These are phyloP conservation scores for Drosophila trapezifrons DNA, from an alignment of 1,140 invertebrate genomes.

Conservation along the genomic window DNA sequence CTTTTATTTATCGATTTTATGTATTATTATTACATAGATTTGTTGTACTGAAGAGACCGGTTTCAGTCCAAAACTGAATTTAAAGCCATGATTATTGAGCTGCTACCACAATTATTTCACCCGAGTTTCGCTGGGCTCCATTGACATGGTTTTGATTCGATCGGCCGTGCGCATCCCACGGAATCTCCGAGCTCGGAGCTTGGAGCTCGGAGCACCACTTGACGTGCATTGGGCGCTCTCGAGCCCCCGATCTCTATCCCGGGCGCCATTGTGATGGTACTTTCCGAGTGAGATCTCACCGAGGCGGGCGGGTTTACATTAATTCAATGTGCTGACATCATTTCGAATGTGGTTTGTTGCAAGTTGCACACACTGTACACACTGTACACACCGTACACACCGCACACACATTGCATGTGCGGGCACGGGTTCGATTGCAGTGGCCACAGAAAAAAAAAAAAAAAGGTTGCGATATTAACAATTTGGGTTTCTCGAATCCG, in stretches of 20 bases:
- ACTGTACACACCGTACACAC: slow-evolving; percentile 17
- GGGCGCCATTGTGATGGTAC: slow-evolving; percentile 59
- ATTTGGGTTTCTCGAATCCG: slow-evolving; percentile 33
- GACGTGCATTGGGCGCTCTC: slow-evolving; percentile 26
- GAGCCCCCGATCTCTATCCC: slow-evolving; percentile 13
- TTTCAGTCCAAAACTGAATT: slow-evolving; percentile 5
- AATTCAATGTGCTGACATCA: slow-evolving; percentile 76
- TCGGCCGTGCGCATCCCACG: slow-evolving; percentile 63
- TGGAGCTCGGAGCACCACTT: slow-evolving; percentile 18
- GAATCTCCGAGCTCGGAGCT: slow-evolving; percentile 22
- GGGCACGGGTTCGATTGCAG: slow-evolving; percentile 72
- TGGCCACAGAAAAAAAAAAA: slow-evolving; percentile 39
- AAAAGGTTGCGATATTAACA: slow-evolving; percentile 73
- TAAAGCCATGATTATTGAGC: slow-evolving; percentile 1
- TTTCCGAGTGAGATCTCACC: slow-evolving; percentile 69
- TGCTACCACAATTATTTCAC: slow-evolving; percentile 69
- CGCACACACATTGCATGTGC: slow-evolving; percentile 61
- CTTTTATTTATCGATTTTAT: neutral
- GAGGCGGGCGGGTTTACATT: slow-evolving; percentile 64
- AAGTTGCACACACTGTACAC: slow-evolving; percentile 45
- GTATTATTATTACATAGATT: neutral
- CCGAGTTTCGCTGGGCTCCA: slow-evolving; percentile 72
- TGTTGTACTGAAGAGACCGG: neutral
- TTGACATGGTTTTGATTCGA: slow-evolving; percentile 77
- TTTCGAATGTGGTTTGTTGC: slow-evolving; percentile 71